Conservation (phyloP, 2,888 invertebrate species). For the Cheiracanthium punctorium region DNA sequence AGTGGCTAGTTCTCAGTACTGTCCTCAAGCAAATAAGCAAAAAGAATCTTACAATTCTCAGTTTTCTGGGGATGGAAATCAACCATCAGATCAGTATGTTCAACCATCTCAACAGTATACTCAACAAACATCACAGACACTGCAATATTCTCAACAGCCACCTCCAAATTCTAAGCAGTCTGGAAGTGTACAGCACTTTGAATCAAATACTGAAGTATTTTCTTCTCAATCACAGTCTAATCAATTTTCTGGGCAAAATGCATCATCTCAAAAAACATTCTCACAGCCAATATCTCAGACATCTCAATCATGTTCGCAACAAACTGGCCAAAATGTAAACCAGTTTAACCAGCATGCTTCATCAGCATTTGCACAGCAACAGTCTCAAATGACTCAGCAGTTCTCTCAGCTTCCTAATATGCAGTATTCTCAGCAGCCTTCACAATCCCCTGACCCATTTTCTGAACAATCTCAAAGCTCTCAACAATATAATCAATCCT, state of each 20-base stretch:
- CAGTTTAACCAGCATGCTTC: background rate
- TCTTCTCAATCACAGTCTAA: background rate
- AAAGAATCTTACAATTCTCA: constrained; percentile 28
- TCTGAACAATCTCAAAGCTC: constrained; percentile 30
- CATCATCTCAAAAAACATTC: background rate
- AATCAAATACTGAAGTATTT: constrained; percentile 20
- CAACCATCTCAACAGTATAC: constrained; percentile 44
- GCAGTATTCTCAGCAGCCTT: constrained; percentile 42
- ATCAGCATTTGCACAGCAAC: background rate
- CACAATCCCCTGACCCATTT: constrained; percentile 21
- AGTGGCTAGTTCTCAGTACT: constrained; percentile 33
- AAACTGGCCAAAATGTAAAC: background rate
- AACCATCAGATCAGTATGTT: constrained; percentile 23
- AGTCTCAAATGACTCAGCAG: background rate
- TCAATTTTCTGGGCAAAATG: constrained; percentile 4
- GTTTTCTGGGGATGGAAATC: constrained; percentile 25
- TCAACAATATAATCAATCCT: constrained; percentile 44
- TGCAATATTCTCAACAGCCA: constrained; percentile 1
- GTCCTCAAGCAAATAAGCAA: constrained; percentile 30
- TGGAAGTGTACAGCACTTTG: constrained; percentile 9
- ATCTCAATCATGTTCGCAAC: background rate
- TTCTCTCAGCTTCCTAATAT: background rate
- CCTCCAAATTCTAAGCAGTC: background rate
- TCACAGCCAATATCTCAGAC: background rate
- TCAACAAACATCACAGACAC: constrained; percentile 16